Conservation (phyloP, 1,140 invertebrate genomes). For the Hestina assimilis region DNA sequence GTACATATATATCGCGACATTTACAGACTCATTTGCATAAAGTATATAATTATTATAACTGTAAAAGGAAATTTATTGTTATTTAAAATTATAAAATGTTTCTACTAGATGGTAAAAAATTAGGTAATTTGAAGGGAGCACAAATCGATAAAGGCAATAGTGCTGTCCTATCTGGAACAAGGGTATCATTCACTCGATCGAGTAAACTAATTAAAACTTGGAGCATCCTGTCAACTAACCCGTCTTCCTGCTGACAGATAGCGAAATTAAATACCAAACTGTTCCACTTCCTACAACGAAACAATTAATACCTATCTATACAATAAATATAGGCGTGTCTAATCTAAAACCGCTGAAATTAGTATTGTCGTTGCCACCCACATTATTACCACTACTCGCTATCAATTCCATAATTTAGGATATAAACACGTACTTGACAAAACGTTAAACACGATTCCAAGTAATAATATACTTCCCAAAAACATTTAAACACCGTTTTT, state of each 20-base stretch:
- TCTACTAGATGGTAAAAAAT: not conserved
- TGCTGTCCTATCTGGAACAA: conserved; percentile 8
- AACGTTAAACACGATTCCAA: not conserved
- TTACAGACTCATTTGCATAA: too few species aligned
- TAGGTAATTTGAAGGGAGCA: not conserved
- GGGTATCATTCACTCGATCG: conserved; percentile 6
- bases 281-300: conserved; percentile 6
- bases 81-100: too few species aligned
- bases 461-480: not conserved
- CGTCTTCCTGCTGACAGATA: conserved; percentile 3
- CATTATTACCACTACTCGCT: conserved; percentile 23
- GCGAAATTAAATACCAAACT: not conserved
- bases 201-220: conserved; percentile 18
- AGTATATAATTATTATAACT: too few species aligned
- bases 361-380: conserved; percentile 18
- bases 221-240: conserved; percentile 1
- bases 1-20: too few species aligned
- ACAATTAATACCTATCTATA: conserved; percentile 12
- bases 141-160: conserved; percentile 13
- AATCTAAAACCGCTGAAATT: conserved; percentile 15
- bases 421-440: not conserved
- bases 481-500: not conserved
- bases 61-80: too few species aligned
- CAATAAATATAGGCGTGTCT: conserved; percentile 7
- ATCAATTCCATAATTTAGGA: conserved; percentile 30